Percentiles rank a stretch among this genome's conserved stretches.
phyloP scores from a whole-genome alignment of 2,888 invertebrate species.

The Cerastoderma edule region DNA sequence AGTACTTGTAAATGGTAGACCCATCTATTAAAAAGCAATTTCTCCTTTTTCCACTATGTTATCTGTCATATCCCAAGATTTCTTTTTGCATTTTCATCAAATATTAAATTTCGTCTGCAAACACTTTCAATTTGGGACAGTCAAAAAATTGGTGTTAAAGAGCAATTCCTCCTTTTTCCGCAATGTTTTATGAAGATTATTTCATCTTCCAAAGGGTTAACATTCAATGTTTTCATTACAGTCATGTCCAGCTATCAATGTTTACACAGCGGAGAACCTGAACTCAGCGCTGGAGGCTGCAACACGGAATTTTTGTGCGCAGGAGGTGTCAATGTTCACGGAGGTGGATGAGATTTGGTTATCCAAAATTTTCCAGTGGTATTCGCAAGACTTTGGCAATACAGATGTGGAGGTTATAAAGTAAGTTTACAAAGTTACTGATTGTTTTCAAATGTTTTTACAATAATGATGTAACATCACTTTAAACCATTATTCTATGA shows the following conservation, averaged over 20 bases:
- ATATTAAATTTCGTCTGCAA: too few relatives aligned
- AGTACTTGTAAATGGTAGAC: too few relatives aligned
- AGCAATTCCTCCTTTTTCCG: neutral
- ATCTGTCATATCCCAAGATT: neutral
- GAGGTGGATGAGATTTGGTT: slow-evolving; percentile 76
- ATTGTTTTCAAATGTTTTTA: too few relatives aligned
- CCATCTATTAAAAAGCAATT: neutral
- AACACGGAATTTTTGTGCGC: slow-evolving; percentile 77
- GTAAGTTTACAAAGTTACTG: slow-evolving; percentile 71
- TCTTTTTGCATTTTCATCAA: too few relatives aligned
- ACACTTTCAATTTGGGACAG: too few relatives aligned
- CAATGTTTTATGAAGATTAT: too few relatives aligned
- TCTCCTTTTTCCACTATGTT: slow-evolving; percentile 1
- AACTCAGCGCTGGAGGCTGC: slow-evolving; percentile 79
- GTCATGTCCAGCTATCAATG: slow-evolving; percentile 82
- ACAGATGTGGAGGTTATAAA: slow-evolving; percentile 78
- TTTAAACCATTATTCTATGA: too few relatives aligned
- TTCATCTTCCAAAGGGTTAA: neutral
- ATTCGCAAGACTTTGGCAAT: slow-evolving; percentile 80
- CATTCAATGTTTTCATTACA: slow-evolving; percentile 55
- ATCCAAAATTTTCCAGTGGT: slow-evolving; percentile 82
- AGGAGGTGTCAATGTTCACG: slow-evolving; percentile 78
- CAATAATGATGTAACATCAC: too few relatives aligned
- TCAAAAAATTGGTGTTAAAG: neutral
- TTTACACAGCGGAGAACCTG: slow-evolving; percentile 80